Evolutionary conservation across 2,113 vertebrate genomes (phyloP).

Genomic region (Guaruba guarouba): DNA sequence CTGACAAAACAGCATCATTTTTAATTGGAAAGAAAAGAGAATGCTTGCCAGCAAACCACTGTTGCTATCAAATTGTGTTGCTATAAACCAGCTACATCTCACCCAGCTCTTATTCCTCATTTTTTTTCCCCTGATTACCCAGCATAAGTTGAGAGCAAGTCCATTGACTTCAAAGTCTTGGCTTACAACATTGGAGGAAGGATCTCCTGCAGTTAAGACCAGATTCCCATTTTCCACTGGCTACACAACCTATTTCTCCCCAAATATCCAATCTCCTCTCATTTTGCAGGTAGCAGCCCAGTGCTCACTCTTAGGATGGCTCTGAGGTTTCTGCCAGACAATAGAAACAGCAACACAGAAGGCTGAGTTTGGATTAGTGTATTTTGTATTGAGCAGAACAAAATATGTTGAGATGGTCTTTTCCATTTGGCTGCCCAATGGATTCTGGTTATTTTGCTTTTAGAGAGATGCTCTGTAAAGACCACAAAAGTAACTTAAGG

Average conservation of each 20-base stretch:
- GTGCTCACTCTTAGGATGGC: accelerated
- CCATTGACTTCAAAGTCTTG: not conserved
- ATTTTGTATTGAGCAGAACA: not conserved
- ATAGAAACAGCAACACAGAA: not conserved
- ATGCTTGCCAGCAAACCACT: not conserved
- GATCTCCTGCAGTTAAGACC: not conserved
- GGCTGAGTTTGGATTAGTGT: not conserved
- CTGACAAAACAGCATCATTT: not conserved
- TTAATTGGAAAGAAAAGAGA: not conserved
- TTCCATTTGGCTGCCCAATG: not conserved
- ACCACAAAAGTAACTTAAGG: not conserved
- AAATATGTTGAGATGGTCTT: not conserved
- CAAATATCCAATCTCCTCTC: not conserved
- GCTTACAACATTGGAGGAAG: accelerated
- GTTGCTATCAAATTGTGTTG: not conserved
- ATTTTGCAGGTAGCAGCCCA: not conserved
- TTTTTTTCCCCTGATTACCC: not conserved
- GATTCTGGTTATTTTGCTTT: constrained; percentile 5
- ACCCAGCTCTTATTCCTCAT: not conserved
- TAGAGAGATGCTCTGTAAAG: constrained; percentile 10
- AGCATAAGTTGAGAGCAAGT: not conserved
- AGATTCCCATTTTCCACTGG: not conserved
- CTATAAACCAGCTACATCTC: not conserved
- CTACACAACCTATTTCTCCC: not conserved
- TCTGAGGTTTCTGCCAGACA: not conserved